Base-by-base conservation (phyloP, 2,797 vertebrate species). In the Pelobates cultripes region DNA sequence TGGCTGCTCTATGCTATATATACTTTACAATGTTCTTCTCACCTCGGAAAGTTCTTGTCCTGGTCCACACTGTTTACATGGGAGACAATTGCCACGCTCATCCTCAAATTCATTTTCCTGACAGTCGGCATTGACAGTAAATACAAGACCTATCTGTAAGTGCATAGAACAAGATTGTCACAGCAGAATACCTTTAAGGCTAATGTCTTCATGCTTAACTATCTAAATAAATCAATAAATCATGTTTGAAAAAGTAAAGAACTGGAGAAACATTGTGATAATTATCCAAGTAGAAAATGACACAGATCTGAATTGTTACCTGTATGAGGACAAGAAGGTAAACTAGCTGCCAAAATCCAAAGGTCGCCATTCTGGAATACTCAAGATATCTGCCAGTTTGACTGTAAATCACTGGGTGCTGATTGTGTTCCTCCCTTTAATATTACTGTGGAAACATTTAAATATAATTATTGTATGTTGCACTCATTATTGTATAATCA, bases 41-140 rank as follows among this genome's bases (percentile, higher is more conserved):
- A 96, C 94, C 93, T 95, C 92, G 69, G 92, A 93, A 77, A 95
- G 92, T 85, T 96, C 93, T 75, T 91, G 87, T 53, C 94, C 94
- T 0, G 94, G 92, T 82, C 92, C 90, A 86, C 93, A 95, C 13
- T 86, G 88, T 67, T 85, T 89, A 87, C 94, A 95, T 43, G 87
- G 89, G 77, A 81, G 70, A 72, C 93, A 94, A n/a, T 85, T 86
- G 82, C 92, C 89, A 4, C 82, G 88, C 41, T 90, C 85, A 45
- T 91, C 89, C 83, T 83, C 86, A 86, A 90, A 95, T 57, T 96
- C 91, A 3, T 88, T 90, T 79, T 90, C 91, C 64, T 81, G 86
- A 84, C 92, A 95, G 64, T 86, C 85, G 87, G 91, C 90, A 0
- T 9, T 4, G 44, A 75, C 84, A 44, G 44, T 73, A 43, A 82